These are phyloP conservation scores for Rhagonycha fulva DNA, from an alignment of 2,888 invertebrate genomes.

Conservation along the genomic window DNA sequence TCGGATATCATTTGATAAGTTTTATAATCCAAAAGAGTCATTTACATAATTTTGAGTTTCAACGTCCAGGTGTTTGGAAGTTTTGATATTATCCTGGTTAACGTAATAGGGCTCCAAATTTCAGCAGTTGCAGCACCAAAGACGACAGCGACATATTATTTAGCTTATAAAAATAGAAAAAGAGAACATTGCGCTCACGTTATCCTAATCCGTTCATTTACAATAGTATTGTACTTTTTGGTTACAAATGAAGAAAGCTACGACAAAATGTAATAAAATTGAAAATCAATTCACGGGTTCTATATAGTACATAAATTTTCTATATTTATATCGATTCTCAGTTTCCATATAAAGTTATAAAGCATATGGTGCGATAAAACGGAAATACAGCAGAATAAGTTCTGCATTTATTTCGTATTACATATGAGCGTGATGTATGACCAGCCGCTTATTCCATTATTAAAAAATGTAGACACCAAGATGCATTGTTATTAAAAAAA, in stretches of 20 bases:
- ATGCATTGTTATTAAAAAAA: slow-evolving; percentile 11
- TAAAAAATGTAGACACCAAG: slow-evolving; percentile 23
- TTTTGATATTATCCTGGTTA: too few species aligned
- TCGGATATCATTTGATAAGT: too few species aligned
- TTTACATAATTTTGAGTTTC: too few species aligned
- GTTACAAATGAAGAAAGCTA: neutral
- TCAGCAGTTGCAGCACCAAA: too few species aligned
- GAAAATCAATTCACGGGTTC: slow-evolving; percentile 3
- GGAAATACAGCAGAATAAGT: slow-evolving; percentile 34
- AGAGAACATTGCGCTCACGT: too few species aligned
- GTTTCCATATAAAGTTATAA: slow-evolving; percentile 28
- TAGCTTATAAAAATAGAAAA: too few species aligned
- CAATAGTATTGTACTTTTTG: too few species aligned
- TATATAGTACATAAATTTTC: slow-evolving; percentile 12
- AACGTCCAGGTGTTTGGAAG: too few species aligned
- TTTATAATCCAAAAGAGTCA: too few species aligned
- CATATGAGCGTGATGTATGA: slow-evolving; percentile 34
- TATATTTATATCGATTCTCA: slow-evolving; percentile 28
- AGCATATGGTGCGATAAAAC: slow-evolving; percentile 33
- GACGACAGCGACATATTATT: too few species aligned
- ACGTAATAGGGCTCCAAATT: too few species aligned
- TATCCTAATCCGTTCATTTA: too few species aligned
- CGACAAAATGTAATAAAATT: neutral
- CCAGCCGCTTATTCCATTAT: slow-evolving; percentile 26
- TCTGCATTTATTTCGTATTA: slow-evolving; percentile 34